Conservation (phyloP, 2,113 vertebrate genomes). For the Eonycteris spelaea region DNA sequence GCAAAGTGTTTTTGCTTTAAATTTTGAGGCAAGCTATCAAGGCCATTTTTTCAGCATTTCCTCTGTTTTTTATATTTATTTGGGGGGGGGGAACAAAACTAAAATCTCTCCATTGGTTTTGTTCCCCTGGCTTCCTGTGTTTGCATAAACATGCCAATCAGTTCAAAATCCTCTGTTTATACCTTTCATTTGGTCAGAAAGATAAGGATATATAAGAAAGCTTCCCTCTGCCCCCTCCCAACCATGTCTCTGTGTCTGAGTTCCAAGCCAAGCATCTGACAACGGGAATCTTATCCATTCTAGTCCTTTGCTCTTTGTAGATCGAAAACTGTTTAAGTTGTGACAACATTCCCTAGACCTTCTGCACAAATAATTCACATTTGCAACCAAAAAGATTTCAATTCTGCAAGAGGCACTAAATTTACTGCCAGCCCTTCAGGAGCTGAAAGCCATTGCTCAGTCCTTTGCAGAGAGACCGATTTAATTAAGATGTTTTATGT, state of each 20-base stretch:
- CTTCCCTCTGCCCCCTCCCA: background rate
- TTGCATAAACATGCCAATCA: slow-evolving; percentile 71
- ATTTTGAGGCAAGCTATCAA: slow-evolving; percentile 11
- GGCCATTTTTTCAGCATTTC: slow-evolving; percentile 48
- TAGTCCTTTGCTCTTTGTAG: slow-evolving; percentile 49
- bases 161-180: slow-evolving; percentile 32
- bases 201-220: slow-evolving; percentile 54
- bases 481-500: slow-evolving; percentile 62
- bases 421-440: background rate
- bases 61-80: slow-evolving; percentile 46
- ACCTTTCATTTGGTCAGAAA: slow-evolving; percentile 51
- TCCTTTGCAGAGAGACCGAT: background rate
- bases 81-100: background rate
- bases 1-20: background rate
- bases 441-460: background rate
- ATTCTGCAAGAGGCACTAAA: slow-evolving; percentile 34
- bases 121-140: slow-evolving; percentile 32
- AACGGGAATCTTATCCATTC: slow-evolving; percentile 26
- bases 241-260: slow-evolving; percentile 19
- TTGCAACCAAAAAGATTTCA: slow-evolving; percentile 44
- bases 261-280: slow-evolving; percentile 2
- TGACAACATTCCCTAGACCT: slow-evolving; percentile 24
- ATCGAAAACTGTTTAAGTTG: slow-evolving; percentile 52
- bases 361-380: slow-evolving; percentile 48
- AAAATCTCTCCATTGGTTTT: slow-evolving; percentile 61